Evolutionary conservation across 2,113 vertebrate genomes (phyloP).

Genomic region (Bufo gargarizans): DNA sequence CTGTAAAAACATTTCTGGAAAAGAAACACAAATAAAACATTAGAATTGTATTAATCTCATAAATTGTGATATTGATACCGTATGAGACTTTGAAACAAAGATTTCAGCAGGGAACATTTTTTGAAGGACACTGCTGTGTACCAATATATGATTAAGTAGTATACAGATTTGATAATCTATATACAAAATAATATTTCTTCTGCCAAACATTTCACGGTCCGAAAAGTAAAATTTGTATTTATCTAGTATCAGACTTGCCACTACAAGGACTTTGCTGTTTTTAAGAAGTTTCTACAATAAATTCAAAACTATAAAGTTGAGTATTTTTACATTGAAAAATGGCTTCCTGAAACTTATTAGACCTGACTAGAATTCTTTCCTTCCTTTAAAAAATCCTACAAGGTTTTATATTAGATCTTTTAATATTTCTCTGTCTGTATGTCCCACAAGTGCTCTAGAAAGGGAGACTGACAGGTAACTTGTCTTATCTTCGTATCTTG

Average conservation of each 20-base stretch:
- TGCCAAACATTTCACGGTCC: not conserved
- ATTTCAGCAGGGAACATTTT: not conserved
- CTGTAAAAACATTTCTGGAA: not conserved
- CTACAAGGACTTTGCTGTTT: not conserved
- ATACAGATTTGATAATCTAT: constrained; percentile 1
- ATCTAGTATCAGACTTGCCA: not conserved
- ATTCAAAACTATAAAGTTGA: not conserved
- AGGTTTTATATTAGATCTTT: not conserved
- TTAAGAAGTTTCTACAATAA: not conserved
- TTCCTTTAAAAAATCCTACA: not conserved
- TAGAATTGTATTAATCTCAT: not conserved
- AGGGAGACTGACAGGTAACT: too few species aligned
- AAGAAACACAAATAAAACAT: not conserved
- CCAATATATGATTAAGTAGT: not conserved
- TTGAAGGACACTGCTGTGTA: not conserved
- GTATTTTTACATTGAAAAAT: not conserved
- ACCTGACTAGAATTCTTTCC: not conserved
- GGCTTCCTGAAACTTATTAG: not conserved
- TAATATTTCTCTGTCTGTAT: too few species aligned
- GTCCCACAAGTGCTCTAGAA: too few species aligned
- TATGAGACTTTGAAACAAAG: not conserved
- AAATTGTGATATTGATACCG: not conserved
- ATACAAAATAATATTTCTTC: not conserved
- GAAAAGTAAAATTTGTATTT: not conserved
- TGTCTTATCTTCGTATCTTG: too few species aligned